Conservation (phyloP, 53 echinoderm and acorn worm species). For the Paracentrotus lividus region DNA sequence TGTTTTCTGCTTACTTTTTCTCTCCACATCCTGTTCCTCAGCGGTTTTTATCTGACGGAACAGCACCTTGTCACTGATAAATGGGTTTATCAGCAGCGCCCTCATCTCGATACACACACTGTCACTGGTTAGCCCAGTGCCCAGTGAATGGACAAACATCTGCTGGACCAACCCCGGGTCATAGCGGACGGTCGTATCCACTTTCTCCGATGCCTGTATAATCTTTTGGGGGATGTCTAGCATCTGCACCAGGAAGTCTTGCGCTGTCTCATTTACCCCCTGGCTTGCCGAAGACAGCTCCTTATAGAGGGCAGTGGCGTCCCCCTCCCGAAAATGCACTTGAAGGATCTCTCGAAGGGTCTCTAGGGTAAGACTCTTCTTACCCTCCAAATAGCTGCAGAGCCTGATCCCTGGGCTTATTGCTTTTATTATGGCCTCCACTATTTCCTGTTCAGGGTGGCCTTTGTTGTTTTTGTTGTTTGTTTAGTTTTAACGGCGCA, state of each 20-base stretch:
- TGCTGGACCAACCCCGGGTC: not conserved
- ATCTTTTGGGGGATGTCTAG: conserved; percentile 11
- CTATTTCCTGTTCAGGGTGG: no score
- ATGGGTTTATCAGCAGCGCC: not conserved
- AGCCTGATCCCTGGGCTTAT: conserved; percentile 6
- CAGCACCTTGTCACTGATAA: not conserved
- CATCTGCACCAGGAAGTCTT: conserved; percentile 21
- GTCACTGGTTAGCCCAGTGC: not conserved
- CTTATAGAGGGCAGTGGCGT: not conserved
- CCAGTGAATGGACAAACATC: not conserved
- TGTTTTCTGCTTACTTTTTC: no score
- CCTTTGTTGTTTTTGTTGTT: no score
- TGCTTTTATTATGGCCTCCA: not conserved
- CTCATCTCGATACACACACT: not conserved
- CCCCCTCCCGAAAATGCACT: not conserved
- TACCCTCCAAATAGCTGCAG: conserved; percentile 17
- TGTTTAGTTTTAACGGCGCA: no score
- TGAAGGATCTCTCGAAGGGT: not conserved
- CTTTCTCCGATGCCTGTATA: not conserved
- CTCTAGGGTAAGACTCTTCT: not conserved
- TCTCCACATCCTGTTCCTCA: not conserved
- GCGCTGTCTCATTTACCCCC: conserved; percentile 4
- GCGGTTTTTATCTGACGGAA: not conserved
- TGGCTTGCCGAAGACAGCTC: conserved; percentile 9
- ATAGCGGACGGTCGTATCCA: not conserved